Evolutionary conservation across 2,888 invertebrate genomes (phyloP).

Genomic region (Drosophila sordidula): DNA sequence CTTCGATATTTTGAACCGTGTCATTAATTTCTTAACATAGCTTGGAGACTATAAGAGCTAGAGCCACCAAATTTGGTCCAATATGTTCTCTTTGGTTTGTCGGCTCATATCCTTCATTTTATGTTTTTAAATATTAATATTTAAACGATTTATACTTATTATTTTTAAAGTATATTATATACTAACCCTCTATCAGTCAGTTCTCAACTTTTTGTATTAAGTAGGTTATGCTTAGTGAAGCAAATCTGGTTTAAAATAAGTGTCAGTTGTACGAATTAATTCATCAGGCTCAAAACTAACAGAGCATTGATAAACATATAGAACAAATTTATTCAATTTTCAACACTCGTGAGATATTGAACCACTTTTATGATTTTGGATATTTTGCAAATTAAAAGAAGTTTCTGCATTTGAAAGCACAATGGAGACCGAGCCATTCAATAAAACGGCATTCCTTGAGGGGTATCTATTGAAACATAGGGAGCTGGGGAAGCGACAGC

Average conservation of each 20-base stretch:
- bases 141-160: too few relatives aligned
- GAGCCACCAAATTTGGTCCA: too few relatives aligned
- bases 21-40: too few relatives aligned
- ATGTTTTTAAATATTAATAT: too few relatives aligned
- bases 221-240: constrained; percentile 11
- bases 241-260: not conserved
- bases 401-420: constrained; percentile 13
- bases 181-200: not conserved
- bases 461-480: constrained; percentile 76
- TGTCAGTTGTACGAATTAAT: constrained; percentile 4
- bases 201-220: not conserved
- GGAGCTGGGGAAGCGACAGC: constrained; percentile 81
- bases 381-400: constrained; percentile 29
- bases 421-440: constrained; percentile 51
- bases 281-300: constrained; percentile 2
- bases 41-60: too few relatives aligned
- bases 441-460: constrained; percentile 71
- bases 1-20: too few relatives aligned
- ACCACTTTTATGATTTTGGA: constrained; percentile 14
- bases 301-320: constrained; percentile 1
- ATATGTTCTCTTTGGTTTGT: too few relatives aligned
- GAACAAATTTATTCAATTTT: constrained; percentile 12
- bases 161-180: too few relatives aligned
- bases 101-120: too few relatives aligned
- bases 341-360: not conserved